Evolutionary conservation across 2,888 invertebrate species (phyloP).

Genomic region (Charanyca ferruginea): DNA sequence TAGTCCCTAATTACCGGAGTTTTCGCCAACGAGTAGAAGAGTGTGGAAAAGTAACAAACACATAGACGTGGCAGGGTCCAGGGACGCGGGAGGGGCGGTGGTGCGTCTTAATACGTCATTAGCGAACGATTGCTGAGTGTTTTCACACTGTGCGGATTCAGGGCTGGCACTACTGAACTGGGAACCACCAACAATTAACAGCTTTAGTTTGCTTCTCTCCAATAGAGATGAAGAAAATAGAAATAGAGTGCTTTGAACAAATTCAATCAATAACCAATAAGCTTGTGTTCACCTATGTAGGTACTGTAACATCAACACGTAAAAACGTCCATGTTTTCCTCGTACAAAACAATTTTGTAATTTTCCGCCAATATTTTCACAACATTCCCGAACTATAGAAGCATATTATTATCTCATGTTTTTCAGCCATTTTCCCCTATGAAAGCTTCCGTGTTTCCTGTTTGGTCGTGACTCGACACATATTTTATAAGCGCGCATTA

Average conservation of each 20-base stretch:
- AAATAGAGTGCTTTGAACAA: too few species aligned
- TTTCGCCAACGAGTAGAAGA: slow-evolving; percentile 2
- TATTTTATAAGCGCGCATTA: slow-evolving; percentile 13
- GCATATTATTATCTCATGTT: slow-evolving; percentile 47
- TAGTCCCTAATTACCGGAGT: slow-evolving; percentile 18
- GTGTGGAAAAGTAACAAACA: slow-evolving; percentile 39
- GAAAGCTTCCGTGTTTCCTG: slow-evolving; percentile 31
- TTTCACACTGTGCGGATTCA: slow-evolving; percentile 66
- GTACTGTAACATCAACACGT: neutral
- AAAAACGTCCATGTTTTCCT: slow-evolving; percentile 12
- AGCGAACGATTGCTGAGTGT: slow-evolving; percentile 73
- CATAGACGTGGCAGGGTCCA: slow-evolving; percentile 38
- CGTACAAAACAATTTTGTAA: slow-evolving; percentile 28
- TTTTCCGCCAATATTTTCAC: slow-evolving; percentile 45
- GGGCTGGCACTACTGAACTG: slow-evolving; percentile 63
- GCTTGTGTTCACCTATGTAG: too few species aligned
- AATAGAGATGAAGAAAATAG: too few species aligned
- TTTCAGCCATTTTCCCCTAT: slow-evolving; percentile 28
- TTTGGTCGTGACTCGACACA: slow-evolving; percentile 29
- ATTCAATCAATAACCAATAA: slow-evolving; percentile 10
- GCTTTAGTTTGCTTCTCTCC: too few species aligned
- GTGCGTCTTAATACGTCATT: slow-evolving; percentile 78
- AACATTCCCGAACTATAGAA: slow-evolving; percentile 34
- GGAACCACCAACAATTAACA: too few species aligned
- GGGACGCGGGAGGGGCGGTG: slow-evolving; percentile 2